These are phyloP conservation scores for Toxotes chatareus DNA, from an alignment of 2,113 vertebrate genomes.

Conservation along the genomic window DNA sequence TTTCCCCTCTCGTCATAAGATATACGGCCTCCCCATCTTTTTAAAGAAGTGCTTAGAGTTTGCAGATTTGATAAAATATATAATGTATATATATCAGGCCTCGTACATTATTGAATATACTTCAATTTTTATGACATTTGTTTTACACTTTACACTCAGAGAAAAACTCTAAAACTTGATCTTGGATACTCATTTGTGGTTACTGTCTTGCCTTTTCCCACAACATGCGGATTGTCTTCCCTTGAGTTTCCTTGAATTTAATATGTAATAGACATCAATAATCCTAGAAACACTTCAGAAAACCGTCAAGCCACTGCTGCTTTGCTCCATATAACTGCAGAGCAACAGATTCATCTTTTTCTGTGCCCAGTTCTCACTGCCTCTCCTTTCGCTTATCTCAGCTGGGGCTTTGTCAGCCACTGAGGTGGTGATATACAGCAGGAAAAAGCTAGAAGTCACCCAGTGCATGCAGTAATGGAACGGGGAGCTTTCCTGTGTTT, in stretches of 20 bases:
- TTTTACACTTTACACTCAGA: neutral
- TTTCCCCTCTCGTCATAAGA: conserved; percentile 4
- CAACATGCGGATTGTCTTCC: neutral
- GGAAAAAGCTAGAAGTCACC: conserved; percentile 35
- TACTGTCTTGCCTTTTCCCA: neutral
- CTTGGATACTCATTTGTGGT: neutral
- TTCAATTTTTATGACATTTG: neutral
- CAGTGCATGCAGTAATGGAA: conserved; percentile 36
- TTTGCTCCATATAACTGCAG: conserved; percentile 15
- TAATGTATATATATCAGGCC: neutral
- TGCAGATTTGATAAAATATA: conserved; percentile 1
- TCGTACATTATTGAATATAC: neutral
- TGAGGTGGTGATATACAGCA: conserved; percentile 44
- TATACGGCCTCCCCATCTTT: neutral
- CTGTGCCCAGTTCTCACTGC: conserved; percentile 33
- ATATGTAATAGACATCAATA: neutral
- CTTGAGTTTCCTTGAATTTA: neutral
- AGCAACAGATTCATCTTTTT: conserved; percentile 34
- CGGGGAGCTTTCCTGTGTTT: conserved; percentile 53
- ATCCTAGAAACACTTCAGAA: neutral
- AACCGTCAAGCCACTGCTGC: neutral
- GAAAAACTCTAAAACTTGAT: neutral
- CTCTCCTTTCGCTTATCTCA: conserved; percentile 45
- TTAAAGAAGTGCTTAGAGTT: neutral
- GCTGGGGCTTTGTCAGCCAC: conserved; percentile 24